Evolutionary conservation across 2,888 invertebrate genomes (phyloP).

Genomic region (Podotricha telesiphe): DNA sequence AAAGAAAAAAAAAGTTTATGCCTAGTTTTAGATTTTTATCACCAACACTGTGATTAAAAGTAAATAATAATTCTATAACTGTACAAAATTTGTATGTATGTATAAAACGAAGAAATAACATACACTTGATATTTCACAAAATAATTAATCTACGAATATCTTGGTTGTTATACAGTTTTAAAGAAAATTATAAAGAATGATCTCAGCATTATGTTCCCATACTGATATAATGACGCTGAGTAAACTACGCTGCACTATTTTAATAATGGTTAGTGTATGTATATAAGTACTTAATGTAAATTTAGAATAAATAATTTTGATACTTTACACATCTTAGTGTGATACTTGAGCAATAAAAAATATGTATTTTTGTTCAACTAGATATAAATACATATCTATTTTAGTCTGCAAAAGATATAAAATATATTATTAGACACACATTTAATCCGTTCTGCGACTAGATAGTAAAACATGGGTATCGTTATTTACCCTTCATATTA

Average conservation of each 20-base stretch:
- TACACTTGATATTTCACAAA: neutral
- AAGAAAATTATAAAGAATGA: slow-evolving; percentile 17
- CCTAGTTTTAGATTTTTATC: no score
- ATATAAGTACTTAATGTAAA: neutral
- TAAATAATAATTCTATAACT: neutral
- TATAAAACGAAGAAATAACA: neutral
- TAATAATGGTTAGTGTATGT: neutral
- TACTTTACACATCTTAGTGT: neutral
- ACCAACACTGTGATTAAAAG: neutral
- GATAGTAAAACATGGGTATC: slow-evolving; percentile 46
- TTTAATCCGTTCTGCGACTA: slow-evolving; percentile 9
- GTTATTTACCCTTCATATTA: slow-evolving; percentile 68
- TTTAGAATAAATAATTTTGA: neutral
- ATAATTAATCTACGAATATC: slow-evolving; percentile 1
- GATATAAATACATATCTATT: neutral
- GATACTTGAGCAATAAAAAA: neutral
- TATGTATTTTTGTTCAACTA: neutral
- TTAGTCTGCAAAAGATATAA: neutral
- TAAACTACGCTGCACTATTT: slow-evolving; percentile 6
- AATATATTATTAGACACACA: neutral
- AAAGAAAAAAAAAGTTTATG: no score
- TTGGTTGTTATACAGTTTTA: slow-evolving; percentile 13
- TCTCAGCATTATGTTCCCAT: slow-evolving; percentile 1
- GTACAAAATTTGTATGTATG: neutral
- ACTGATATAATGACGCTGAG: slow-evolving; percentile 2